Percentiles rank a stretch among this genome's conserved stretches.
Conservation (phyloP, 1,140 invertebrate genomes). For the Agrilus planipennis region DNA sequence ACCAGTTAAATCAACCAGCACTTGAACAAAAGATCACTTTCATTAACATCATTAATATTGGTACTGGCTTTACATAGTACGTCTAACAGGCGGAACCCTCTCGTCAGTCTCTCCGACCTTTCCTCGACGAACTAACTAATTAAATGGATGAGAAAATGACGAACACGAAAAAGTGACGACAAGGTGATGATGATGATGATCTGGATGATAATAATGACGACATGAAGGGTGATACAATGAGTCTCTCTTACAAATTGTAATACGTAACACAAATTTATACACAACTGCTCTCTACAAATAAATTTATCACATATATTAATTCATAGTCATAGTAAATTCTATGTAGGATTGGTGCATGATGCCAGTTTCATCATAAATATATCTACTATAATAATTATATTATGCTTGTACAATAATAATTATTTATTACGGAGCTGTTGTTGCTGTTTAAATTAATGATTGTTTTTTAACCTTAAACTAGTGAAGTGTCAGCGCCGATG, state of each 20-base stretch:
- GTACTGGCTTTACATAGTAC: constrained; percentile 5
- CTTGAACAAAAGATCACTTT: background rate
- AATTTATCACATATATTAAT: constrained; percentile 35
- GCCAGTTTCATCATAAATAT: constrained; percentile 29
- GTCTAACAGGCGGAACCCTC: constrained; percentile 8
- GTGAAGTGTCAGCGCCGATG: constrained; percentile 7
- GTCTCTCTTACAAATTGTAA: constrained; percentile 36
- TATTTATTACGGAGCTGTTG: constrained; percentile 24
- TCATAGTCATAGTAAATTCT: constrained; percentile 20
- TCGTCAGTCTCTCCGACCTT: constrained; percentile 27
- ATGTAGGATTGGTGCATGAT: constrained; percentile 31
- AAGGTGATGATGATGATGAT: constrained; percentile 6
- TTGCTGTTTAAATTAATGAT: constrained; percentile 33
- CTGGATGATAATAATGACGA: constrained; percentile 12
- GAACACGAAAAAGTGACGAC: background rate
- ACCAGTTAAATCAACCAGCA: no score
- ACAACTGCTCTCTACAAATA: constrained; percentile 31
- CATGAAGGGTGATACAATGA: constrained; percentile 39
- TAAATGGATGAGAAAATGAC: constrained; percentile 16
- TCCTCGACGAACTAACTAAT: constrained; percentile 16
- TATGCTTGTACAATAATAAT: no score
- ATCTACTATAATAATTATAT: constrained; percentile 21
- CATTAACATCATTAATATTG: constrained; percentile 4
- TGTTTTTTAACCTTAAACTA: constrained; percentile 30
- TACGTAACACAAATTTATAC: constrained; percentile 32